A percentile compares a stretch with the other conserved stretches of the same genome.
These are phyloP conservation scores for Rhinoptilus africanus DNA, from an alignment of 2,113 vertebrate genomes.

Conservation along the genomic window DNA sequence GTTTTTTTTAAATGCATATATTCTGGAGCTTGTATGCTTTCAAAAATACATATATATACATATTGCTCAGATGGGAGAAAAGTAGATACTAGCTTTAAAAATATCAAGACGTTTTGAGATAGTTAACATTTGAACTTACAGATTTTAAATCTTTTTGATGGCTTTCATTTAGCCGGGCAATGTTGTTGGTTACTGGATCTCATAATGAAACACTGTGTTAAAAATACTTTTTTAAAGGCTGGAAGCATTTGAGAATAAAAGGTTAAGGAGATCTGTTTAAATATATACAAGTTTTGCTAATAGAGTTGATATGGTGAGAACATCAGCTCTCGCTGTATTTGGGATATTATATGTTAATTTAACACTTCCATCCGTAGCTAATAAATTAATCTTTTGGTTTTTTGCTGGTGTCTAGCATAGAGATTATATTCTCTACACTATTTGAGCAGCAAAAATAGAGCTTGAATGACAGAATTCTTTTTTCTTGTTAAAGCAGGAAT, in stretches of 20 bases:
- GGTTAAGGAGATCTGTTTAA: neutral
- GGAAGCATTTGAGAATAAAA: neutral
- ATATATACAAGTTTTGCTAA: neutral
- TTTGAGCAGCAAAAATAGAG: neutral
- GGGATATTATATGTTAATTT: neutral
- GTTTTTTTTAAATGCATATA: neutral
- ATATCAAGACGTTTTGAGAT: neutral
- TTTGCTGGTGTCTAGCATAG: neutral
- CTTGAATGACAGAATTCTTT: neutral
- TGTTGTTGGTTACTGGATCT: neutral
- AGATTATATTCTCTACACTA: neutral
- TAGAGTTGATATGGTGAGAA: neutral
- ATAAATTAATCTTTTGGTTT: neutral
- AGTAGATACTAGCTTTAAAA: neutral
- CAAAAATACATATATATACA: neutral
- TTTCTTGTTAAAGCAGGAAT: neutral
- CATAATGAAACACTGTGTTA: neutral
- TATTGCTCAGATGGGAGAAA: neutral
- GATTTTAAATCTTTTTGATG: neutral
- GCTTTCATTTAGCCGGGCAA: neutral
- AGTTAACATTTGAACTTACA: neutral
- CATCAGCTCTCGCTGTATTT: neutral
- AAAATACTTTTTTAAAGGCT: neutral
- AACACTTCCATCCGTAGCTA: neutral
- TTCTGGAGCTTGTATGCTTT: neutral